A percentile compares a stretch with the other conserved stretches of the same genome.
These are phyloP conservation scores for Catagonus wagneri DNA, from an alignment of 2,113 vertebrate species.

Conservation along the genomic window DNA sequence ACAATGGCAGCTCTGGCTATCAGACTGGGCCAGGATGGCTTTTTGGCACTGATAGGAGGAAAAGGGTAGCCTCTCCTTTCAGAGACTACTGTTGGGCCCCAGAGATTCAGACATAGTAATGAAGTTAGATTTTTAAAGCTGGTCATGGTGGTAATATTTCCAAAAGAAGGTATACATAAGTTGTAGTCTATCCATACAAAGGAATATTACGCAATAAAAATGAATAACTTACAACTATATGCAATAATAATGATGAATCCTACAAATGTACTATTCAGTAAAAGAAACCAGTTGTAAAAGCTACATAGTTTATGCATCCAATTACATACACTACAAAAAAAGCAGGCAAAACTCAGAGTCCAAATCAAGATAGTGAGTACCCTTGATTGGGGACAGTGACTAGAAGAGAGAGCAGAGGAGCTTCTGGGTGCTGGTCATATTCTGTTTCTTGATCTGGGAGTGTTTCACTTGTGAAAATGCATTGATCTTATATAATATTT, in stretches of 20 bases:
- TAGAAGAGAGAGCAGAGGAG: not conserved
- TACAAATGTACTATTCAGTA: not conserved
- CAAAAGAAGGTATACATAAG: not conserved
- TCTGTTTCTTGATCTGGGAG: not conserved
- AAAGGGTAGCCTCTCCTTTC: not conserved
- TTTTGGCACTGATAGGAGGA: not conserved
- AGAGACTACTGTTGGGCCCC: not conserved
- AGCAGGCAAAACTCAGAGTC: not conserved
- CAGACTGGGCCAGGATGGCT: not conserved
- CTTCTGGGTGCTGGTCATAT: not conserved
- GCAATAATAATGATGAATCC: not conserved
- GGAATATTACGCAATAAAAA: not conserved
- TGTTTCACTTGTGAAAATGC: not conserved
- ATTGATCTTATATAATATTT: not conserved
- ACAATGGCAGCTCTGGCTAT: not conserved
- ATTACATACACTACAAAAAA: not conserved
- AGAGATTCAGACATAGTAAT: not conserved
- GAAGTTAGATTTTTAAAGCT: not conserved
- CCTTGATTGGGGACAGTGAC: not conserved
- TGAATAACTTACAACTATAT: not conserved
- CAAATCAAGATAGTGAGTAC: not conserved
- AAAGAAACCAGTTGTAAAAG: slow-evolving; percentile 12
- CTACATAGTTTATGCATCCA: not conserved
- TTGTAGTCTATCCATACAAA: not conserved
- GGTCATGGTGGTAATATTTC: not conserved